Conservation (phyloP, 2,113 vertebrate species). For the Trogon melanurus region DNA sequence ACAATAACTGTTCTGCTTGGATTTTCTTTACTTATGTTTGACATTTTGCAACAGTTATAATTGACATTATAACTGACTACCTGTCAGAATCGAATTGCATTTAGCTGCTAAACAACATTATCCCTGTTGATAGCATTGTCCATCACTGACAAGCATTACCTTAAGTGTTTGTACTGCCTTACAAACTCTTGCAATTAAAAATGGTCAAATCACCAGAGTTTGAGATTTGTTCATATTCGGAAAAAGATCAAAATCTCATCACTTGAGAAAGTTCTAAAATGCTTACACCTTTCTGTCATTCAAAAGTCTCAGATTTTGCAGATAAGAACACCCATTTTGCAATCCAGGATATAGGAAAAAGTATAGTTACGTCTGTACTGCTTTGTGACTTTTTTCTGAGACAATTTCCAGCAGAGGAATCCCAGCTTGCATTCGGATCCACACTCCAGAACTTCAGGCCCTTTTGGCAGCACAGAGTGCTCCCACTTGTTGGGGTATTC, state of each 20-base stretch:
- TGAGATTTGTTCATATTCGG: background rate
- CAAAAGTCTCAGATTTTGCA: background rate
- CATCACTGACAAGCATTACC: slow-evolving; percentile 19
- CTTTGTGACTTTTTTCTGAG: background rate
- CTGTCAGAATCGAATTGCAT: background rate
- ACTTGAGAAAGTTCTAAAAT: background rate
- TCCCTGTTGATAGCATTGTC: background rate
- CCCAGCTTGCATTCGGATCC: background rate
- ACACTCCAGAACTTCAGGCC: background rate
- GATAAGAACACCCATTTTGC: background rate
- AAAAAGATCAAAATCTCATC: background rate
- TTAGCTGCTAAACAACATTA: slow-evolving; percentile 23
- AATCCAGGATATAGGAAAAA: background rate
- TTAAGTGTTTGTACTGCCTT: background rate
- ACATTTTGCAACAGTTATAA: slow-evolving; percentile 33
- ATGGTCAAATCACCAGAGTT: background rate
- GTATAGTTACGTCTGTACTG: background rate
- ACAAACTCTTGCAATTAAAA: background rate
- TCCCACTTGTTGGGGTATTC: background rate
- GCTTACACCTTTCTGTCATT: background rate
- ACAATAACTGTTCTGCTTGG: background rate
- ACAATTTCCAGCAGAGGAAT: background rate
- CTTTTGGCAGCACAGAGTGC: background rate
- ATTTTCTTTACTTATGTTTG: slow-evolving; percentile 43
- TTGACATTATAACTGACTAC: slow-evolving; percentile 35